These are phyloP conservation scores for Mustela nigripes DNA, from an alignment of 2,113 vertebrate species.

Conservation along the genomic window DNA sequence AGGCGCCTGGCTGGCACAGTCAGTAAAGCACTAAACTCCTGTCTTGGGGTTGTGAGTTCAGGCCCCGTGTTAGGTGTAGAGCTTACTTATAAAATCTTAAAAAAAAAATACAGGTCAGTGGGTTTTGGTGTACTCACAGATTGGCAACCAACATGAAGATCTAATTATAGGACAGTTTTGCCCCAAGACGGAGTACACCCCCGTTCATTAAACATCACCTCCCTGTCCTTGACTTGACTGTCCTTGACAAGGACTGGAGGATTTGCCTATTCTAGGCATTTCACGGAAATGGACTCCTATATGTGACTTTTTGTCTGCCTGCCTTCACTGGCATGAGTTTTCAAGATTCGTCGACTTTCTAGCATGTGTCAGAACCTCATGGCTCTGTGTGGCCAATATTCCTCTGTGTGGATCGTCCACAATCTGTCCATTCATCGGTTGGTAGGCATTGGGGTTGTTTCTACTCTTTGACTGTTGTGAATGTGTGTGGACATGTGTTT, in stretches of 20 bases:
- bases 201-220: rapidly evolving
- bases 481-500: neutral
- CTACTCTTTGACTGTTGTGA: neutral
- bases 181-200: rapidly evolving
- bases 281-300: neutral
- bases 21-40: neutral
- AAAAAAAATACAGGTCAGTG: neutral
- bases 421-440: neutral
- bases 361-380: neutral
- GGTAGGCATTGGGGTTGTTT: neutral
- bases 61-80: neutral
- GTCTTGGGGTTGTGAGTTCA: neutral
- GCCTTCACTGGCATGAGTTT: neutral
- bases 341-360: neutral
- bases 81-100: neutral
- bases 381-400: neutral
- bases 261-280: neutral
- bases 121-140: neutral
- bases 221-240: too few relatives aligned
- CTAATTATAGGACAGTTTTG: neutral
- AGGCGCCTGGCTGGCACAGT: neutral
- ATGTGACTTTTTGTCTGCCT: neutral
- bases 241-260: too few relatives aligned
- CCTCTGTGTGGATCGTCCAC: too few relatives aligned
- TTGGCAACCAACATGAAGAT: neutral